Base-by-base conservation (phyloP, 2,797 vertebrate species). In the Eulemur rubriventer region DNA sequence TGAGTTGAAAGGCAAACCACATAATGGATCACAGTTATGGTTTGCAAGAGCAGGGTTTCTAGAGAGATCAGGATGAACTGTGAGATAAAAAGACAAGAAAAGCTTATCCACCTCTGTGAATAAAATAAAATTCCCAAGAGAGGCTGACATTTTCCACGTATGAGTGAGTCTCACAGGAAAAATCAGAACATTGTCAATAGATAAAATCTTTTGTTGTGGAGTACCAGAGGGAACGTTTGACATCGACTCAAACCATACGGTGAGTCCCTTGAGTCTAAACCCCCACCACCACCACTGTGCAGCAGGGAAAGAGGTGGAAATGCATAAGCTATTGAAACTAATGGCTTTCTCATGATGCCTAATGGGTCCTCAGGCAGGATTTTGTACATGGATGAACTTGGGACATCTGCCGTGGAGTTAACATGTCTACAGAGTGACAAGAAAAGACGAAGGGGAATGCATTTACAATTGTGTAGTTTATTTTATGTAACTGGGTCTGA, bases 281-380 rank as follows among this genome's bases (percentile, higher is more conserved):
- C 33, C 6, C 6, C 16, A 0, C 67, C 0, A 7, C 43, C 65
- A 18, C 30, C 35, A 16, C 72, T 4, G 18, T n/a, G 79, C 52
- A n/a, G 38, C 93, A 28, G 85, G 61, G 18, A 52, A 24, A 52
- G 73, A 41, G 48, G 22, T 59, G 30, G 57, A 26, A 30, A 10
- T n/a, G 26, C 61, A n/a, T 30, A 24, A 30, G 48, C 93, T 75
- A 18, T 70, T 59, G 78, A 76, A 89, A 76, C 82, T 73, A 69
- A 69, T 30, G 87, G 75, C 86, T 86, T 81, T 95, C 85, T 87
- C 28, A 13, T 76, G 48, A 67, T 89, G 95, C 89, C 70, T 86
- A 28, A 38, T 73, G 89, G 87, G 61, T 52, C 93, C 65, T 91
- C 55, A 17, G 61, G 38, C 79, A 41, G 67, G 73, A 10, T 84